Evolutionary conservation across 2,113 vertebrate genomes (phyloP).

Genomic region (Proterorhinus semilunaris): DNA sequence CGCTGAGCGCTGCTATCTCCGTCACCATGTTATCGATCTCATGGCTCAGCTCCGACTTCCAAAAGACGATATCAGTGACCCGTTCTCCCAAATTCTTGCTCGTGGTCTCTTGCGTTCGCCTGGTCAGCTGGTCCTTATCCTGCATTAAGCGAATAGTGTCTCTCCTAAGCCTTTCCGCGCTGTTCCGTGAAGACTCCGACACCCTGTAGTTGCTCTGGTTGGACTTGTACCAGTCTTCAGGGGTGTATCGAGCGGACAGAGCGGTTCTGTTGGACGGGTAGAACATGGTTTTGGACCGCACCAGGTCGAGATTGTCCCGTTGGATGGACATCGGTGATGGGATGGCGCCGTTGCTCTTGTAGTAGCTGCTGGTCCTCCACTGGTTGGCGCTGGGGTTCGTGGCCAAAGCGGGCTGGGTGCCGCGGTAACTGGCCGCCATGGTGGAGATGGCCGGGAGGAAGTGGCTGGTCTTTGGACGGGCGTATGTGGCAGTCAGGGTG

Average conservation of each 20-base stretch:
- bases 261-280: constrained; percentile 82
- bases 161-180: constrained; percentile 82
- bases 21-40: constrained; percentile 89
- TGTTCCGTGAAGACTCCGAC: constrained; percentile 80
- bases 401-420: constrained; percentile 67
- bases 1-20: constrained; percentile 83
- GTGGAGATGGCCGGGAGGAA: constrained; percentile 86
- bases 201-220: constrained; percentile 85
- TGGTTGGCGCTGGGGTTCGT: constrained; percentile 74
- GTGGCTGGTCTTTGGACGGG: constrained; percentile 77
- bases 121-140: constrained; percentile 84
- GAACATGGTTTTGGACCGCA: constrained; percentile 77
- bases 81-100: constrained; percentile 87
- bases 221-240: constrained; percentile 88
- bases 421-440: constrained; percentile 82
- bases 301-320: constrained; percentile 68
- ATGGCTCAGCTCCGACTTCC: constrained; percentile 87
- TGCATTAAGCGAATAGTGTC: constrained; percentile 86
- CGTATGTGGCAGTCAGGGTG: constrained; percentile 76
- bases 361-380: constrained; percentile 84
- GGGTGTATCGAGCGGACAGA: constrained; percentile 80
- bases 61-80: constrained; percentile 87
- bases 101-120: constrained; percentile 79
- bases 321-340: constrained; percentile 71
- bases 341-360: constrained; percentile 68